Conservation (phyloP, 1,140 invertebrate genomes). For the Drosophila parabipectinata region DNA sequence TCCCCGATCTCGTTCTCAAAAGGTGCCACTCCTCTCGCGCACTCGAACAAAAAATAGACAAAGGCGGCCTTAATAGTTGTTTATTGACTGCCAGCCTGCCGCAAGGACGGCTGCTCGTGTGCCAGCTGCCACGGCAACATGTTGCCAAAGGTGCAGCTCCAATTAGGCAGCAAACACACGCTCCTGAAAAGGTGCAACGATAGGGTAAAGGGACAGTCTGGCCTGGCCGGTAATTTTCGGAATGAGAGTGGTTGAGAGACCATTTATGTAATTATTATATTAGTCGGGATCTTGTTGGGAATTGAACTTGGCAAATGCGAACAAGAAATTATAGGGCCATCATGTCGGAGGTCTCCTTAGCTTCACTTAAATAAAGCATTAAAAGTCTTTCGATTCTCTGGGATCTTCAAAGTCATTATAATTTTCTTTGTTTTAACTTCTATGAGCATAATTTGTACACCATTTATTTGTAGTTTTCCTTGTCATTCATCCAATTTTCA, state of each 20-base stretch:
- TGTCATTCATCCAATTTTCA: conserved; percentile 13
- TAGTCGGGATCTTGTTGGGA: conserved; percentile 2
- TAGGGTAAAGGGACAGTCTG: conserved; percentile 28
- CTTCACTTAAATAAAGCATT: background rate
- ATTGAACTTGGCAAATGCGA: background rate
- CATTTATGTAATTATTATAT: conserved; percentile 40
- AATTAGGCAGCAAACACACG: conserved; percentile 41
- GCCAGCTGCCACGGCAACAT: conserved; percentile 55
- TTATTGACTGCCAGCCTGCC: conserved; percentile 63
- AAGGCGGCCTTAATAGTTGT: conserved; percentile 59
- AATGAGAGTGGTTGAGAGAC: conserved; percentile 27
- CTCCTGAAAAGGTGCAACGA: conserved; percentile 45
- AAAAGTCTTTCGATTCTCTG: background rate
- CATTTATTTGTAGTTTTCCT: background rate
- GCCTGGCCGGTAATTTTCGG: conserved; percentile 32
- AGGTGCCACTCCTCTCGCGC: conserved; percentile 57
- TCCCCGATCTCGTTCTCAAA: conserved; percentile 28
- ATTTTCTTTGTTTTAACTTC: background rate
- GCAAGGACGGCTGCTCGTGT: conserved; percentile 40
- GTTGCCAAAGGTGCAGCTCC: conserved; percentile 50
- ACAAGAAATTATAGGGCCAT: background rate
- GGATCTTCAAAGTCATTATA: background rate
- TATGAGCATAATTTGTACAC: background rate
- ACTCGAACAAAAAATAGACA: conserved; percentile 32
- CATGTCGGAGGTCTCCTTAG: background rate